Conservation (phyloP, 1,140 invertebrate genomes). For the Psilanteris sp. region DNA sequence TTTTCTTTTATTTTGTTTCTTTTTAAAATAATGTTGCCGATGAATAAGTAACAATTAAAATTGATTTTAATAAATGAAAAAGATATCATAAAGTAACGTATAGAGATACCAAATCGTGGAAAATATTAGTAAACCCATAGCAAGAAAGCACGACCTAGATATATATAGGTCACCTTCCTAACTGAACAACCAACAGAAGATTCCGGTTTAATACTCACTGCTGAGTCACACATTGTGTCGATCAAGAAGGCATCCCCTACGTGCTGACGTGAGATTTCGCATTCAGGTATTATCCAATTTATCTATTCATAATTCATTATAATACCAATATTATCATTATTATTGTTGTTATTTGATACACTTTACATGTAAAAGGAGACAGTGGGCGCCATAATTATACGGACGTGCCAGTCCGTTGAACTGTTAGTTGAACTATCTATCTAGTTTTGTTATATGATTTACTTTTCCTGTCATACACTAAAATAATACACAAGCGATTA, state of each 20-base stretch:
- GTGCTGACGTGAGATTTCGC: constrained; percentile 77
- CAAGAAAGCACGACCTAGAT: constrained; percentile 78
- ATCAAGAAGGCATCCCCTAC: constrained; percentile 80
- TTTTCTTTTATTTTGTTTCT: constrained; percentile 32
- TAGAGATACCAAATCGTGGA: constrained; percentile 45
- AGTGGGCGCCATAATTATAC: constrained; percentile 10
- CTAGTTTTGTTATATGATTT: constrained; percentile 43
- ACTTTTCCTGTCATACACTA: constrained; percentile 40
- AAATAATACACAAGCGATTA: constrained; percentile 16
- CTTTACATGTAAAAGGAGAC: constrained; percentile 60
- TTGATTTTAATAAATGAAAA: constrained; percentile 7
- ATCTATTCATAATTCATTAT: constrained; percentile 80
- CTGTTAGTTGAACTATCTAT: constrained; percentile 19
- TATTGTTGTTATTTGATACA: constrained; percentile 74
- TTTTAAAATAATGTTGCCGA: too few relatives aligned
- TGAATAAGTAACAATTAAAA: too few relatives aligned
- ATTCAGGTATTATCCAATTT: constrained; percentile 81
- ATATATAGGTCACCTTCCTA: constrained; percentile 80
- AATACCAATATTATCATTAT: constrained; percentile 75
- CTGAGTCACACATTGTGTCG: constrained; percentile 76
- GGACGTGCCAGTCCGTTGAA: constrained; percentile 20
- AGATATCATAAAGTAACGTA: constrained; percentile 16
- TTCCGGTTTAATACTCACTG: constrained; percentile 80
- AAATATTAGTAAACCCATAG: constrained; percentile 76
- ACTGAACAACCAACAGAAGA: constrained; percentile 80